Percentiles rank a stretch among this genome's conserved stretches.
phyloP scores from a whole-genome alignment of 2,113 vertebrate species.

The Rhadina sibilatrix region DNA sequence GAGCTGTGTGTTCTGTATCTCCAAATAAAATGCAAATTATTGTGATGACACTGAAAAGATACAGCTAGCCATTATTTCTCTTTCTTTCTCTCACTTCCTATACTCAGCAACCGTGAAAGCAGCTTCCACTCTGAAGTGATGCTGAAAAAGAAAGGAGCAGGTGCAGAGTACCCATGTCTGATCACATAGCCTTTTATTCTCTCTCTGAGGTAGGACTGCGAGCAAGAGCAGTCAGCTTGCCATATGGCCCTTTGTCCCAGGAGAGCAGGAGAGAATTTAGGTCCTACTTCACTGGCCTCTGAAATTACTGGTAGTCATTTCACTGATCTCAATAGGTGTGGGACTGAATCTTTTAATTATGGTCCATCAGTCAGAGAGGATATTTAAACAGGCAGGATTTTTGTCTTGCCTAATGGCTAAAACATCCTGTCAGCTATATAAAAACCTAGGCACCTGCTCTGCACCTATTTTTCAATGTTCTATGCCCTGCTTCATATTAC shows the following conservation, averaged over 20 bases:
- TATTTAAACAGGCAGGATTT: neutral
- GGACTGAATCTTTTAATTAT: neutral
- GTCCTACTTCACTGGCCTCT: neutral
- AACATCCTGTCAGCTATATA: neutral
- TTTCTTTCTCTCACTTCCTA: neutral
- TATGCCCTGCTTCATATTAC: neutral
- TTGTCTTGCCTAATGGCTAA: neutral
- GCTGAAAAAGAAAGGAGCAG: slow-evolving; percentile 1
- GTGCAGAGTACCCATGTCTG: neutral
- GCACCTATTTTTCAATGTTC: neutral
- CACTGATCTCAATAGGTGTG: neutral
- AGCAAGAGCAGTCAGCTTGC: neutral
- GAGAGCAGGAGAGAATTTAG: neutral
- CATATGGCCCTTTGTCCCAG: slow-evolving; percentile 27
- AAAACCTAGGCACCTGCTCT: neutral
- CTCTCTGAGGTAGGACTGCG: neutral
- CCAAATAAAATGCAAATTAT: neutral
- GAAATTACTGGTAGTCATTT: slow-evolving; percentile 25
- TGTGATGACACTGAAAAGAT: neutral
- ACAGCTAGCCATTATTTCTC: neutral
- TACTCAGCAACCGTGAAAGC: neutral
- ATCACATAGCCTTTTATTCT: neutral
- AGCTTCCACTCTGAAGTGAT: neutral
- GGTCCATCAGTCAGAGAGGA: neutral
- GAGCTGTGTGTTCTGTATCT: neutral